A percentile compares a stretch with the other conserved stretches of the same genome.
Conservation (phyloP, 2,113 vertebrate species). For the Hiodon tergisus region DNA sequence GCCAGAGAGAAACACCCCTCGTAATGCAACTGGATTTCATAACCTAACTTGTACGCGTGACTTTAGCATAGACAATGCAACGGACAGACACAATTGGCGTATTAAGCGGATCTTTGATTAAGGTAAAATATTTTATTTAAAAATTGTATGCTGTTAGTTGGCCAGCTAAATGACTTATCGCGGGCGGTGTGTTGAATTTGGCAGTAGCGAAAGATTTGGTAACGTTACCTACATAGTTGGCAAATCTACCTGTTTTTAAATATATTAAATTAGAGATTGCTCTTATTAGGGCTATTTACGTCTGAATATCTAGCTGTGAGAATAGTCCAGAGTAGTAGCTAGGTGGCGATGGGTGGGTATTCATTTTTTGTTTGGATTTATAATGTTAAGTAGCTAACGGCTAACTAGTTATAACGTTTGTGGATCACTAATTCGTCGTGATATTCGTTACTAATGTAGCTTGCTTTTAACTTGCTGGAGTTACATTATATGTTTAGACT, state of each 20-base stretch:
- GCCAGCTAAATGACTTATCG: too few relatives aligned
- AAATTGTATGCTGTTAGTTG: too few relatives aligned
- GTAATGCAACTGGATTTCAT: constrained; percentile 23
- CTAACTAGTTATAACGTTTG: background rate
- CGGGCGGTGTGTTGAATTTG: too few relatives aligned
- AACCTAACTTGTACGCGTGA: constrained; percentile 8
- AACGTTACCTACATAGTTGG: constrained; percentile 6
- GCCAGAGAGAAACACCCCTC: constrained; percentile 31
- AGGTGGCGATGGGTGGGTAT: too few relatives aligned
- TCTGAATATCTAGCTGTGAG: constrained; percentile 35
- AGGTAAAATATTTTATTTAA: constrained; percentile 18
- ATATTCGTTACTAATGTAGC: background rate
- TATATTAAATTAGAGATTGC: constrained; percentile 20
- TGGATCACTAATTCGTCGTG: background rate
- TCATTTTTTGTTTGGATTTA: background rate
- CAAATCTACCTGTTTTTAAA: constrained; percentile 1
- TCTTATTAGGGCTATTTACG: constrained; percentile 40
- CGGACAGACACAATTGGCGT: background rate
- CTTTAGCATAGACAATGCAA: constrained; percentile 8
- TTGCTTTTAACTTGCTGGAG: background rate
- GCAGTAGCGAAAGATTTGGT: too few relatives aligned
- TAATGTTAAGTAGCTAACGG: background rate
- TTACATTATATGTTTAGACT: constrained; percentile 6
- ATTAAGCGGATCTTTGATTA: constrained; percentile 8
- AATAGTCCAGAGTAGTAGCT: background rate